These are phyloP conservation scores for Papilio protenor DNA, from an alignment of 2,888 invertebrate genomes.

Conservation along the genomic window DNA sequence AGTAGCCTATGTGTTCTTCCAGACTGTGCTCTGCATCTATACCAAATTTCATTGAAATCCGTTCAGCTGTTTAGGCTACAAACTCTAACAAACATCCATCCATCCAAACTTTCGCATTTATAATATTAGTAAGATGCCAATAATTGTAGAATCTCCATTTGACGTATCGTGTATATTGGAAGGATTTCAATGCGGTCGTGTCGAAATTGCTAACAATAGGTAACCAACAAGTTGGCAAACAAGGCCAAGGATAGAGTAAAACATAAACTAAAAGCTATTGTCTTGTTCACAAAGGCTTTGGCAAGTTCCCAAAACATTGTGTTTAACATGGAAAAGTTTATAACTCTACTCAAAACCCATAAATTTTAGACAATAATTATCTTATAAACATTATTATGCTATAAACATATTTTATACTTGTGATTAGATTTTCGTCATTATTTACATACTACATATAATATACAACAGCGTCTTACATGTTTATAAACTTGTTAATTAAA, in stretches of 20 bases:
- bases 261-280: constrained; percentile 13
- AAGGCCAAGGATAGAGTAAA: constrained; percentile 3
- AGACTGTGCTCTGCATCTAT: too few relatives aligned
- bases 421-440: too few relatives aligned
- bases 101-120: too few relatives aligned
- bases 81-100: too few relatives aligned
- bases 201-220: background rate
- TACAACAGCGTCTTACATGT: too few relatives aligned
- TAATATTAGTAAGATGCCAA: background rate
- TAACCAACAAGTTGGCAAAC: background rate
- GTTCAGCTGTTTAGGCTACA: too few relatives aligned
- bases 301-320: background rate
- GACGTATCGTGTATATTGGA: background rate
- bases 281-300: constrained; percentile 10
- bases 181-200: background rate
- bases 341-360: background rate
- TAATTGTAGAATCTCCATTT: background rate
- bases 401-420: too few relatives aligned
- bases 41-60: too few relatives aligned
- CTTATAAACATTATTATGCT: too few relatives aligned
- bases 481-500: background rate
- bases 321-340: background rate
- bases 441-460: too few relatives aligned
- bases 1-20: too few relatives aligned
- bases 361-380: too few relatives aligned